phyloP scores from a whole-genome alignment of 2,888 invertebrate species.

The Escarpia spicata region DNA sequence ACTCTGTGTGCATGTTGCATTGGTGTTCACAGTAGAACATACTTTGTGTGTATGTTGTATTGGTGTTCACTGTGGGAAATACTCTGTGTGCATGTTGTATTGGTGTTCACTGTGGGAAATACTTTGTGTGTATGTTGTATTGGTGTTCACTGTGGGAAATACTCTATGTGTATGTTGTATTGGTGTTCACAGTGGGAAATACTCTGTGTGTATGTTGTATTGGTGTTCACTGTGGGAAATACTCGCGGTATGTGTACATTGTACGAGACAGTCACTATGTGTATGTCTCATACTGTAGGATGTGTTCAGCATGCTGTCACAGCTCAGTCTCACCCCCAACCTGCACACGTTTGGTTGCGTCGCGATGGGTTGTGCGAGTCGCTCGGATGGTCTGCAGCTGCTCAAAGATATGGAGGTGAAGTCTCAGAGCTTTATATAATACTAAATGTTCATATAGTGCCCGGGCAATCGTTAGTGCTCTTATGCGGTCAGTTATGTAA shows the following conservation, averaged over 20 bases:
- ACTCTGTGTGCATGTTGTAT: no score
- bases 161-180: background rate
- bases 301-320: slow-evolving; percentile 61
- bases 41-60: no score
- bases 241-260: background rate
- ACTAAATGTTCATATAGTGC: no score
- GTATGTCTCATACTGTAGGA: slow-evolving; percentile 62
- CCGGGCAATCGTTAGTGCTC: no score
- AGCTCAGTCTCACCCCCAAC: slow-evolving; percentile 46
- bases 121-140: no score
- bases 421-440: background rate
- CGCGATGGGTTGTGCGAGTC: slow-evolving; percentile 79
- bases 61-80: no score
- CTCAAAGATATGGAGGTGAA: slow-evolving; percentile 76
- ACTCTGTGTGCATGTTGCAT: no score
- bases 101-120: no score
- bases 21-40: no score
- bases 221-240: background rate
- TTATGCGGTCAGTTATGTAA: no score
- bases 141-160: no score
- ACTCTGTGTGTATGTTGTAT: no score
- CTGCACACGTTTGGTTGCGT: slow-evolving; percentile 84
- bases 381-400: slow-evolving; percentile 74
- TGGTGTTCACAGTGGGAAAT: background rate
- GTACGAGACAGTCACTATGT: background rate